Evolutionary conservation across 2,888 invertebrate species (phyloP).

Genomic region (Cephus spinipes): DNA sequence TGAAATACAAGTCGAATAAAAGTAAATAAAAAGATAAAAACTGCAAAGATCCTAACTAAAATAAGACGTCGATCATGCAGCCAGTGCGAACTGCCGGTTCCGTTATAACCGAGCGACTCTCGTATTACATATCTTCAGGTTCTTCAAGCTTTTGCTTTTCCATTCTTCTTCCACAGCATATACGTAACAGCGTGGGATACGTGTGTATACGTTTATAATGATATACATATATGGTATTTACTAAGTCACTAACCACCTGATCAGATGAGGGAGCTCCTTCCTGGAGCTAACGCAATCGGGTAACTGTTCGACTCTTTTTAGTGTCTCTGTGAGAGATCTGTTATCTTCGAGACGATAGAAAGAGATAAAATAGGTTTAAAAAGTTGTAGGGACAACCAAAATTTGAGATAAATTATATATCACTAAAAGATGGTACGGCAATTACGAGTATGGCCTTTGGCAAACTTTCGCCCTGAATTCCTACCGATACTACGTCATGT

Average conservation of each 20-base stretch:
- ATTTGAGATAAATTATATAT: not conserved
- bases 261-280: constrained; percentile 1
- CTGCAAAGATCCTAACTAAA: not conserved
- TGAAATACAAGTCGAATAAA: not conserved
- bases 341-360: not conserved
- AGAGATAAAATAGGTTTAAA: not conserved
- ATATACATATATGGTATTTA: not conserved
- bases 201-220: not conserved
- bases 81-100: not conserved
- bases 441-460: not conserved
- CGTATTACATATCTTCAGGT: not conserved
- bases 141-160: constrained; percentile 16
- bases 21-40: not conserved
- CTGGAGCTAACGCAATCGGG: constrained; percentile 5
- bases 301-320: constrained; percentile 8
- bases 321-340: not conserved
- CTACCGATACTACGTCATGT: not conserved
- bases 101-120: not conserved
- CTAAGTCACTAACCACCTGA: not conserved
- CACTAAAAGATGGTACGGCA: not conserved
- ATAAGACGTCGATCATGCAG: not conserved
- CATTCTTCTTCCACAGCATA: not conserved
- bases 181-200: not conserved
- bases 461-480: not conserved
- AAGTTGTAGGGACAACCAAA: not conserved